A percentile compares a stretch with the other conserved stretches of the same genome.
These are phyloP conservation scores for Rhincodon typus DNA, from an alignment of 2,797 vertebrate species.

Conservation along the genomic window DNA sequence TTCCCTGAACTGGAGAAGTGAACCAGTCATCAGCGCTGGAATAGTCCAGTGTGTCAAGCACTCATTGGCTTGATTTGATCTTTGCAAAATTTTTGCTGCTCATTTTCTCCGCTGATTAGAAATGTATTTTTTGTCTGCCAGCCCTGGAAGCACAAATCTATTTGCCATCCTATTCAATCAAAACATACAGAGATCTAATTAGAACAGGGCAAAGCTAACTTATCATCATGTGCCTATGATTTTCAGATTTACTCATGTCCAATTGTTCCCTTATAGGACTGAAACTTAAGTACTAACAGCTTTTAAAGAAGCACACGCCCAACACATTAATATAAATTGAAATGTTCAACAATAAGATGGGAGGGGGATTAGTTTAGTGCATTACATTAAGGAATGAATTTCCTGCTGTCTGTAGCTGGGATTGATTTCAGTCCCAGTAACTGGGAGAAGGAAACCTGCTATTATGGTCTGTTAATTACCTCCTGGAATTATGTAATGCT, in stretches of 20 bases:
- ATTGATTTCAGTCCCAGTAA: background rate
- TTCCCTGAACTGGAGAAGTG: too few relatives aligned
- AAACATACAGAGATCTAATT: background rate
- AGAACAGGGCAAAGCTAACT: background rate
- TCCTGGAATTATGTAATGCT: constrained; percentile 20
- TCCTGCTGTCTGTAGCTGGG: background rate
- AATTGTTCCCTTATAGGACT: background rate
- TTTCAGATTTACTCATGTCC: background rate
- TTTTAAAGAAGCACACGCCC: background rate
- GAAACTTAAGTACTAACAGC: background rate
- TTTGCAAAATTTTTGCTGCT: background rate
- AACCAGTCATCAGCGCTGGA: background rate
- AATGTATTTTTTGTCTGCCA: background rate
- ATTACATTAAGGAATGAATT: background rate
- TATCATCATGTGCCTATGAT: background rate
- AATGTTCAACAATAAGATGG: background rate
- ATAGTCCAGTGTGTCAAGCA: background rate
- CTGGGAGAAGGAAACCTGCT: background rate
- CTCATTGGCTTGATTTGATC: background rate
- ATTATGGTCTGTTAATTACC: constrained; percentile 22
- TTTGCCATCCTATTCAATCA: constrained; percentile 41
- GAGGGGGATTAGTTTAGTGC: background rate
- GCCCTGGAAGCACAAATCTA: constrained; percentile 44
- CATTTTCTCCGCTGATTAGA: background rate
- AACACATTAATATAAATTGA: background rate